A percentile compares a stretch with the other conserved stretches of the same genome.
phyloP scores from a whole-genome alignment of 2,113 vertebrate species.

The Ellobius talpinus region DNA sequence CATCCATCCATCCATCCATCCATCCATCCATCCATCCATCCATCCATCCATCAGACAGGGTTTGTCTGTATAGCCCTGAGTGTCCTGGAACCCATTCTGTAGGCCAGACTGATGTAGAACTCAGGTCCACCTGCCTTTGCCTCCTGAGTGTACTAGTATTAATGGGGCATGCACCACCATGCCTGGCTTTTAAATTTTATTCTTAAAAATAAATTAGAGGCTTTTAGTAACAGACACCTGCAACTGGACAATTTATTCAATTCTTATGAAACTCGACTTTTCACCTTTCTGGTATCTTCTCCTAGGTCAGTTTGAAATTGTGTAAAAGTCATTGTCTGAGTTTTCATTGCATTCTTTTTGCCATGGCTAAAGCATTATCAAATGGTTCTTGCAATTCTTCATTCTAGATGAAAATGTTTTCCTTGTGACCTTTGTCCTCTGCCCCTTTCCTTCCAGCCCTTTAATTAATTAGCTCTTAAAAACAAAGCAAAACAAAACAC shows the following conservation, averaged over 20 bases:
- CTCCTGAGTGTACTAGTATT: not conserved
- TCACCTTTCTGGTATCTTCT: not conserved
- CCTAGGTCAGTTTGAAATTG: not conserved
- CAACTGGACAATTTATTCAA: not conserved
- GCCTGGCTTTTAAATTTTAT: not conserved
- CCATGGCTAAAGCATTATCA: not conserved
- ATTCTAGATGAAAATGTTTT: slow-evolving; percentile 44
- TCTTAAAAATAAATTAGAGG: not conserved
- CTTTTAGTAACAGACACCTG: not conserved
- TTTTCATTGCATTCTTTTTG: not conserved
- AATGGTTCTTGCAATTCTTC: not conserved
- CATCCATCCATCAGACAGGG: not conserved
- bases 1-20: too few relatives aligned
- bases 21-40: not conserved
- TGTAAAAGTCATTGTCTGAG: not conserved
- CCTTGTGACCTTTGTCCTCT: not conserved
- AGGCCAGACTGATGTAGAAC: not conserved
- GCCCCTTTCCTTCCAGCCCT: not conserved
- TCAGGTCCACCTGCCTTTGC: not conserved
- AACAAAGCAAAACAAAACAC: not conserved
- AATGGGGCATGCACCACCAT: not conserved
- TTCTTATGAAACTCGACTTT: not conserved
- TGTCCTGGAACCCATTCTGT: not conserved
- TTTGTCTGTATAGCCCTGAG: not conserved
- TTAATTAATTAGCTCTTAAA: slow-evolving; percentile 44